A percentile compares a stretch with the other conserved stretches of the same genome.
Conservation (phyloP, 2,113 vertebrate species). For the Symphodus melops region DNA sequence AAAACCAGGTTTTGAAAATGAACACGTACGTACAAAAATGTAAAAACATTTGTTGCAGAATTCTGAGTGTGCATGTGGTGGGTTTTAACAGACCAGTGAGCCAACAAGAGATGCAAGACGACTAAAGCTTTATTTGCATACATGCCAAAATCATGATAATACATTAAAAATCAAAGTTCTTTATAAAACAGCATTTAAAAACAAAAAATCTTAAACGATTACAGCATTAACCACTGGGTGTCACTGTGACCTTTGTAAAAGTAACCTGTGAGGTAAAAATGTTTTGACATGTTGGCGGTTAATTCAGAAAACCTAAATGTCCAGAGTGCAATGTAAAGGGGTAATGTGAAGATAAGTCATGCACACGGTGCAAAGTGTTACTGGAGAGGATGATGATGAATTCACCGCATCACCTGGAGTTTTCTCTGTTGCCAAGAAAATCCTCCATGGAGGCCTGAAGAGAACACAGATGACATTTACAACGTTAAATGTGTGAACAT, state of each 20-base stretch:
- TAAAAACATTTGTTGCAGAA: no score
- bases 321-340: not conserved
- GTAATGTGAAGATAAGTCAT: not conserved
- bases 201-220: not conserved
- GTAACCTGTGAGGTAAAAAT: not conserved
- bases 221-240: constrained; percentile 46
- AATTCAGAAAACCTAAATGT: not conserved
- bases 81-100: not conserved
- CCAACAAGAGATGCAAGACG: not conserved
- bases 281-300: not conserved
- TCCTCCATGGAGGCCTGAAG: constrained; percentile 81
- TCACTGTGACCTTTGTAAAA: constrained; percentile 45
- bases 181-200: constrained; percentile 29
- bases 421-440: constrained; percentile 79
- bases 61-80: not conserved
- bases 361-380: constrained; percentile 67
- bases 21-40: no score
- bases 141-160: constrained; percentile 25
- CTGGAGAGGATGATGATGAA: not conserved
- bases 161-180: constrained; percentile 12
- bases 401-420: constrained; percentile 46
- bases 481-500: not conserved
- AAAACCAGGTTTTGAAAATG: no score
- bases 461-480: constrained; percentile 5
- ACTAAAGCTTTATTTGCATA: constrained; percentile 58